These are phyloP conservation scores for Atopsyche davidsoni DNA, from an alignment of 1,140 invertebrate genomes.

Conservation along the genomic window DNA sequence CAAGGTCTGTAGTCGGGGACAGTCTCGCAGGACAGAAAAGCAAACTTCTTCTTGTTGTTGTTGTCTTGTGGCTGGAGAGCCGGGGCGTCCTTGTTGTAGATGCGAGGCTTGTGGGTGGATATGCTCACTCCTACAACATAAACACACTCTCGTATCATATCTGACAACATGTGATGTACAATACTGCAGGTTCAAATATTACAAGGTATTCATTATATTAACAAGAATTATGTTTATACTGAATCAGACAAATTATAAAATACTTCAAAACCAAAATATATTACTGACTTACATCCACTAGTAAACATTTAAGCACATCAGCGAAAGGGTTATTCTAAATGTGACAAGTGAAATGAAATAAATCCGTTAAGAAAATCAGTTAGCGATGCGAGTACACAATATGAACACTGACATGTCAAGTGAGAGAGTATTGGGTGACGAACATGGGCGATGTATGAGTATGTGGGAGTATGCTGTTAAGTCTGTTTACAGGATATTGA, in stretches of 20 bases:
- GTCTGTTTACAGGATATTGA: no score
- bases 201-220: no score
- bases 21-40: slow-evolving; percentile 75
- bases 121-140: slow-evolving; percentile 54
- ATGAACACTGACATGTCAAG: background rate
- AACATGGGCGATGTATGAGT: background rate
- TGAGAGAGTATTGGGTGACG: background rate
- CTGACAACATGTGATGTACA: background rate
- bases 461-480: background rate
- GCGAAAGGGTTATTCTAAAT: no score
- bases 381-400: background rate
- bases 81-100: slow-evolving; percentile 50
- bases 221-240: no score
- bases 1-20: slow-evolving; percentile 73
- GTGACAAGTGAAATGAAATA: no score
- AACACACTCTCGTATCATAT: background rate
- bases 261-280: no score
- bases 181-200: background rate
- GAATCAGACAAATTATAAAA: no score
- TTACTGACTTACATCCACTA: no score
- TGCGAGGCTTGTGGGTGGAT: slow-evolving; percentile 65
- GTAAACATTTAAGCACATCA: no score
- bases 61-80: slow-evolving; percentile 52
- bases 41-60: slow-evolving; percentile 79
- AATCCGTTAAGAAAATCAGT: no score